Base-by-base conservation (phyloP, 2,888 invertebrate genomes). In the Noctua janthina region DNA sequence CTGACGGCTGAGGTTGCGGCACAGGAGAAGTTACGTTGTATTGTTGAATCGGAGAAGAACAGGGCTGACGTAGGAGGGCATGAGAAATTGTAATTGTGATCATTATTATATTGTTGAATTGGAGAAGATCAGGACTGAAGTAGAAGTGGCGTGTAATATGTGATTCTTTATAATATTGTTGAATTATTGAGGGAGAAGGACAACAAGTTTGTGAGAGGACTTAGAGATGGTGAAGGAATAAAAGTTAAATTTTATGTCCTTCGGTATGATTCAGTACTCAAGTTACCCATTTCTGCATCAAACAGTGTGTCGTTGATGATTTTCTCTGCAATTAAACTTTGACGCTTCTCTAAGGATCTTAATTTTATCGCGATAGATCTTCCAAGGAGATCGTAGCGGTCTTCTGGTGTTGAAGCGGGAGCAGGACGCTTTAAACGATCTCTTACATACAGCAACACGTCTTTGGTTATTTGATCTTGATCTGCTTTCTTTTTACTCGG, bases 221-320 rank as follows among this genome's bases (percentile, higher is more conserved):
- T 39, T n/a, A 39, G 15, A 54, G 35, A 39, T n/a, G 15, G 49
- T 70, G 13, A 71, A 56, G 29, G 13, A 70, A 20, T 20, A 6
- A 51, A 70, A 35, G 51, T 51, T 15, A 35, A 23, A 17, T 35
- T 8, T 71, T 35, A 49, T 35, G 51, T 35, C 35, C 17, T 70
- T 35, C 20, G 51, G 23, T 29, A 51, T 54, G 71, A 35, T 29
- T 59, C 72, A 11, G 20, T 43, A 29, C n/a, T 73, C 56, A 73
- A 56, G 43, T 73, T 73, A 11, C 56, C 59, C 72, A 73, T 73
- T 74, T 87, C 83, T n/a, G 83, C 88, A 39, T 88, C 79, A 62
- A 86, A 88, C 23, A 88, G 51, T 43, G 81, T 78, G 73, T 87
- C 86, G 69, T 86, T 87, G 49, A 88, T 88, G 64, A 83, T 71